Evolutionary conservation across 1,140 invertebrate genomes (phyloP).

Genomic region (Pseudomyrmex concolor): DNA sequence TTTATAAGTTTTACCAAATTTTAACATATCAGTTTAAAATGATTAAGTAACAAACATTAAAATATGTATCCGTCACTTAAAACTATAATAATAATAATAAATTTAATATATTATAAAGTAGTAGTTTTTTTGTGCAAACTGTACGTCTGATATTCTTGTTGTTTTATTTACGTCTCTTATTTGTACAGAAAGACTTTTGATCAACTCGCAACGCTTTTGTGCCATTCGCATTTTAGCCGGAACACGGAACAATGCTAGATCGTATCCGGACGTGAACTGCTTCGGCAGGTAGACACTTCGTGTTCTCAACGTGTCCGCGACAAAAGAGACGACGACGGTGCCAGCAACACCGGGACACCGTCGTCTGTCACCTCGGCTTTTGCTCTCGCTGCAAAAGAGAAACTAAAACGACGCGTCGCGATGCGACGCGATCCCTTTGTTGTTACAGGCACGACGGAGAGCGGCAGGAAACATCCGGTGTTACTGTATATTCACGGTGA

Average conservation of each 20-base stretch:
- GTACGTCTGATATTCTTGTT: neutral
- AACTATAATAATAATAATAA: too few relatives aligned
- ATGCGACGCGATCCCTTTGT: conserved; percentile 55
- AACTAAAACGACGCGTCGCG: conserved; percentile 44
- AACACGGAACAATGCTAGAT: conserved; percentile 28
- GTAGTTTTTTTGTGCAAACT: too few relatives aligned
- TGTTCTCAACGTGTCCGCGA: conserved; percentile 32
- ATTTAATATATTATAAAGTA: too few relatives aligned
- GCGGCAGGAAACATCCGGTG: conserved; percentile 90
- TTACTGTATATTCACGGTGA: conserved; percentile 97
- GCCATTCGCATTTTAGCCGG: conserved; percentile 6
- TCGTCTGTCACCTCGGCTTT: conserved; percentile 39
- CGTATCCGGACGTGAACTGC: conserved; percentile 33
- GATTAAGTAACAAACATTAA: too few relatives aligned
- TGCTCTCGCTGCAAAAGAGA: conserved; percentile 27
- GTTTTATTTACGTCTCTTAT: neutral
- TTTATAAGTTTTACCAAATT: too few relatives aligned
- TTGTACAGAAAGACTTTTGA: neutral
- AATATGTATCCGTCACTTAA: too few relatives aligned
- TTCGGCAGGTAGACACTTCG: conserved; percentile 52
- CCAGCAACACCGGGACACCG: conserved; percentile 13
- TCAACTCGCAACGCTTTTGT: neutral
- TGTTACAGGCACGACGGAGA: conserved; percentile 83
- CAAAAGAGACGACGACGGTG: conserved; percentile 30
- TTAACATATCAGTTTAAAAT: too few relatives aligned